Evolutionary conservation across 2,888 invertebrate genomes (phyloP).

Genomic region (Macaria notata): DNA sequence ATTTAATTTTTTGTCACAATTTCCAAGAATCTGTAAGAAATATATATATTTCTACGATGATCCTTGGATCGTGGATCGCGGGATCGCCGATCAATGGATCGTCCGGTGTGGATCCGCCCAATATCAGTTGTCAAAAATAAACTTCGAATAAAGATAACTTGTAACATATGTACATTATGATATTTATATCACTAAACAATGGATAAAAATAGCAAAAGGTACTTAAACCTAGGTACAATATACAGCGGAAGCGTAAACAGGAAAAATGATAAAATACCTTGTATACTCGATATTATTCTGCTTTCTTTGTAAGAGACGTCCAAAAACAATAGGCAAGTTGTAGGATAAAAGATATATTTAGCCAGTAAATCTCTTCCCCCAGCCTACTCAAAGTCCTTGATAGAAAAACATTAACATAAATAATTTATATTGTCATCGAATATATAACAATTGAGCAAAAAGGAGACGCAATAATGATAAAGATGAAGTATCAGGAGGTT

Average conservation of each 20-base stretch:
- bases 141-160: too few species aligned
- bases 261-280: slow-evolving; percentile 36
- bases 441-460: slow-evolving; percentile 10
- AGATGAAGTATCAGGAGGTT: slow-evolving; percentile 16
- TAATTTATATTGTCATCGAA: slow-evolving; percentile 23
- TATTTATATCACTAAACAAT: too few species aligned
- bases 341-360: slow-evolving; percentile 34
- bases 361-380: slow-evolving; percentile 22
- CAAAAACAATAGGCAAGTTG: slow-evolving; percentile 38
- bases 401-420: slow-evolving; percentile 24
- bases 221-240: slow-evolving; percentile 11
- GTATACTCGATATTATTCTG: slow-evolving; percentile 41
- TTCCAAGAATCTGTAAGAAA: too few species aligned
- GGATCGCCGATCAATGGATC: too few species aligned
- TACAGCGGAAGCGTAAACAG: slow-evolving; percentile 37
- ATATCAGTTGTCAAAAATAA: too few species aligned
- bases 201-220: not conserved
- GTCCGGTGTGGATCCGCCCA: too few species aligned
- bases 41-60: too few species aligned
- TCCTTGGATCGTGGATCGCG: too few species aligned
- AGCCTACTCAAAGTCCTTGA: slow-evolving; percentile 15
- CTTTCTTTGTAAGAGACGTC: slow-evolving; percentile 34
- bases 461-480: slow-evolving; percentile 14
- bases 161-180: too few species aligned
- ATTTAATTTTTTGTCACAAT: too few species aligned